phyloP scores from a whole-genome alignment of 2,888 invertebrate genomes.

The Leptinotarsa juncta region DNA sequence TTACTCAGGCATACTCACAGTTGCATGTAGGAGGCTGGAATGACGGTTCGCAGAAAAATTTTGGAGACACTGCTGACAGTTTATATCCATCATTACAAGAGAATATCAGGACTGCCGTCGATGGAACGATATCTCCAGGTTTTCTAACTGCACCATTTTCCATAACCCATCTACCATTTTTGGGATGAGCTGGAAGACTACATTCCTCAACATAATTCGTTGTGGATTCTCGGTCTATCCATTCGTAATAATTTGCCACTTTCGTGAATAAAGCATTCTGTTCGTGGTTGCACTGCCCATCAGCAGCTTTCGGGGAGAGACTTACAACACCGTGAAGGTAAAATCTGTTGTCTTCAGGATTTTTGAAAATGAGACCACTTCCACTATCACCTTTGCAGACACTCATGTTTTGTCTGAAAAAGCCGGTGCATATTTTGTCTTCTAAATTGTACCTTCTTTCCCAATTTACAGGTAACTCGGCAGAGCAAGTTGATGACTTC shows the following conservation, averaged over 20 bases:
- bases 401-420: slow-evolving; percentile 35
- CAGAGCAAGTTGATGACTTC: slow-evolving; percentile 36
- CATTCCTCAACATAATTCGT: slow-evolving; percentile 41
- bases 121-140: slow-evolving; percentile 36
- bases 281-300: slow-evolving; percentile 36
- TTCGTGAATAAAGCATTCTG: slow-evolving; percentile 43
- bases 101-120: slow-evolving; percentile 34
- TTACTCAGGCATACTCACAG: slow-evolving; percentile 14
- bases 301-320: slow-evolving; percentile 33
- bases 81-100: slow-evolving; percentile 36
- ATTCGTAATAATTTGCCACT: slow-evolving; percentile 39
- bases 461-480: slow-evolving; percentile 40
- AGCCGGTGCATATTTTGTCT: slow-evolving; percentile 46
- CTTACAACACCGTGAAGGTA: slow-evolving; percentile 45
- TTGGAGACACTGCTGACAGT: slow-evolving; percentile 26
- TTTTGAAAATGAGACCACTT: slow-evolving; percentile 40
- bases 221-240: slow-evolving; percentile 36
- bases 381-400: slow-evolving; percentile 45
- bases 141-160: slow-evolving; percentile 25
- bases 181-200: slow-evolving; percentile 34
- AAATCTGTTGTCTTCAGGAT: slow-evolving; percentile 41
- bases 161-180: slow-evolving; percentile 37
- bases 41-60: slow-evolving; percentile 30
- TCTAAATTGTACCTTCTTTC: slow-evolving; percentile 38
- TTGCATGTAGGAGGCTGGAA: slow-evolving; percentile 32